Conservation (phyloP, 2,888 invertebrate species). For the Acanthosepion lycidas region DNA sequence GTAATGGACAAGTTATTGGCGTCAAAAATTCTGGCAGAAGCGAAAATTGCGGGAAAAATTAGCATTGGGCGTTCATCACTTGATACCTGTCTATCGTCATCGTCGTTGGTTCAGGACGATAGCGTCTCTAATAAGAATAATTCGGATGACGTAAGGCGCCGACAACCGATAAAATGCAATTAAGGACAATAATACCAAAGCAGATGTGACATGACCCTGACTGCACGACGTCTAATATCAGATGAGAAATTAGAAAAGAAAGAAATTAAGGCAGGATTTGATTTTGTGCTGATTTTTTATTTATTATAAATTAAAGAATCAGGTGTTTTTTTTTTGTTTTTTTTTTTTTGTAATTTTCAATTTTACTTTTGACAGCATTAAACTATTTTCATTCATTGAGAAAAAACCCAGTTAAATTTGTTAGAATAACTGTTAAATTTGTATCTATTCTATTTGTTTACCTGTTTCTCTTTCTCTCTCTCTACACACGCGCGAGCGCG, state of each 20-base stretch:
- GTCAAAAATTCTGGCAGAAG: not conserved
- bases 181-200: not conserved
- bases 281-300: no score
- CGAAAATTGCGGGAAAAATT: not conserved
- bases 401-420: no score
- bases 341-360: not conserved
- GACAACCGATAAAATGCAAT: not conserved
- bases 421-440: no score
- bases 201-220: accelerated
- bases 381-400: no score
- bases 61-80: not conserved
- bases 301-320: no score
- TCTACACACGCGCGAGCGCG: no score
- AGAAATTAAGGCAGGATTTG: no score
- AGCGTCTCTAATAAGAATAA: not conserved
- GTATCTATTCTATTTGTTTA: no score
- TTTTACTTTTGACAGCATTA: no score
- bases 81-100: not conserved
- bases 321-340: no score
- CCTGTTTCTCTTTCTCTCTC: no score
- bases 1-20: not conserved
- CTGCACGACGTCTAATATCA: not conserved
- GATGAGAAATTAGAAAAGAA: not conserved
- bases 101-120: not conserved
- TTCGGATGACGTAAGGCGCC: not conserved